Base-by-base conservation (phyloP, 2,888 invertebrate species). In the Drosophila acutilabella region DNA sequence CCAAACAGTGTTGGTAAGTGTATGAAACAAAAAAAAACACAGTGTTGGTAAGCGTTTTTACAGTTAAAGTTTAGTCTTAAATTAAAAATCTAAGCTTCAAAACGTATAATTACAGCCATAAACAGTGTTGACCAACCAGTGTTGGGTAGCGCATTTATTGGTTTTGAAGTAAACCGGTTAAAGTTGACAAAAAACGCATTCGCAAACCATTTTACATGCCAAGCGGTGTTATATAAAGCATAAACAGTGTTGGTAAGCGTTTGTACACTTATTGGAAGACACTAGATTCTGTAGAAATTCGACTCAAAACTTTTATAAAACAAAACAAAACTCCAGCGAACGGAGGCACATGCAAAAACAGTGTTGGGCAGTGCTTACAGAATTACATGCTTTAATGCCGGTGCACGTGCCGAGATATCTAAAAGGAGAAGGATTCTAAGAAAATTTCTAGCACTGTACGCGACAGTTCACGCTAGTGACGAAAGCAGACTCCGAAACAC, bases 311-410 rank as follows among this genome's bases (percentile, higher is more conserved):
- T 16, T 14, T 16, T 33, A 10, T 18, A 7, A 36, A n/a, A 36
- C 36, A 11, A 59, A 56, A 60, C 42, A 57, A 23, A 50, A 53
- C 23, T 23, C n/a, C 20, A 4, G 30, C 8, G 8, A 30, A 8
- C 6, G 26, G 26, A 41, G 13, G 23, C 38, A 5, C 74, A 61
- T 74, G 77, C 72, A n/a, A 14, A 30, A 62, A 57, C 18, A 14
- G 60, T 64, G 79, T 54, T 78, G 58, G 30, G 36, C n/a, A 59
- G 54, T 59, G 54, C 41, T 33, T 6, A 0, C 6, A 33, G 18
- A 3, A 18, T n/a, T 20, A 33, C 54, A 44, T 36, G 14, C 40
- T 30, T 3, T 30, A 20, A 30, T 65, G 51, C 40, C 33, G 11
- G 50, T 64, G 41, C 33, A 64, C 58, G 23, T 67, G 50, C 70